Evolutionary conservation across 1,140 invertebrate genomes (phyloP).

Genomic region (Acromyrmex charruanus): DNA sequence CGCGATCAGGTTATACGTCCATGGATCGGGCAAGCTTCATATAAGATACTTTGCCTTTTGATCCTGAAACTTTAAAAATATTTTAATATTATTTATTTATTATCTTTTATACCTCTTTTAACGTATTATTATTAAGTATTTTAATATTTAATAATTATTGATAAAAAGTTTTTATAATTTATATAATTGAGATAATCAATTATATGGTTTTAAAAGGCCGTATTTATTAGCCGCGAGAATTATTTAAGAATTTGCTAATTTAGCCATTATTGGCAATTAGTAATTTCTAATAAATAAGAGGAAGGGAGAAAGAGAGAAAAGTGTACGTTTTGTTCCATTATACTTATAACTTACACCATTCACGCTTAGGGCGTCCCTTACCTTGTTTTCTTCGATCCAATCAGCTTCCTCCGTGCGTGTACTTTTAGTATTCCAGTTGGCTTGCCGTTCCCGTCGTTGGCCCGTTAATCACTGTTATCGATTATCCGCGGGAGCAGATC

Average conservation of each 20-base stretch:
- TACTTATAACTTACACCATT: slow-evolving; percentile 24
- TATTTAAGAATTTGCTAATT: neutral
- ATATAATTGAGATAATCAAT: neutral
- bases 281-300: slow-evolving; percentile 14
- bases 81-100: neutral
- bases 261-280: neutral
- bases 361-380: slow-evolving; percentile 43
- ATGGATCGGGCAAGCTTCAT: neutral
- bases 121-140: neutral
- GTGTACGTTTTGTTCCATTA: neutral
- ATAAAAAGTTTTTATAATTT: neutral
- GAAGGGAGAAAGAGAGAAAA: neutral
- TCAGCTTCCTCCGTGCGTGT: slow-evolving; percentile 31
- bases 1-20: slow-evolving; percentile 22
- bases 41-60: neutral
- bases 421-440: slow-evolving; percentile 62
- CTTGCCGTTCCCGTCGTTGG: slow-evolving; percentile 55
- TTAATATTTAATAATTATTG: neutral
- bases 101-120: neutral
- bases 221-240: neutral
- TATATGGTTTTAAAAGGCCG: too few species aligned
- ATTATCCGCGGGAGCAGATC: slow-evolving; percentile 62
- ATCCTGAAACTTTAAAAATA: slow-evolving; percentile 4
- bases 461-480: slow-evolving; percentile 64
- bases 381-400: slow-evolving; percentile 48